Evolutionary conservation across 2,888 invertebrate genomes (phyloP).

Genomic region (Nemapogon koenigi): DNA sequence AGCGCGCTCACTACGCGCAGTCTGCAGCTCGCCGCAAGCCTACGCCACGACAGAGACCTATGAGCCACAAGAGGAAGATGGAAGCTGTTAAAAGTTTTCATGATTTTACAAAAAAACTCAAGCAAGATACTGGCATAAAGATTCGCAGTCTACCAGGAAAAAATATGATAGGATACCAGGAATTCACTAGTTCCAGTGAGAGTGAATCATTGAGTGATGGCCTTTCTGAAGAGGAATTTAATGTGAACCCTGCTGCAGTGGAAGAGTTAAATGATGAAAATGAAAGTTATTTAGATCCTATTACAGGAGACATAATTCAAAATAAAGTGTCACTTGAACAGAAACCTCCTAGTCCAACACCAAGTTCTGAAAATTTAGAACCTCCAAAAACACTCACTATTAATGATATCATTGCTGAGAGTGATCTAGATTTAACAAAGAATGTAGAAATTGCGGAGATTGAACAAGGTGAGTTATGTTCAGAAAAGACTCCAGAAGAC

Average conservation of each 20-base stretch:
- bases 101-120: conserved; percentile 58
- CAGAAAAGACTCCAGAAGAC: conserved; percentile 41
- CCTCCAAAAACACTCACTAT: conserved; percentile 52
- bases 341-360: conserved; percentile 18
- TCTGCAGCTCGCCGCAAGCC: conserved; percentile 42
- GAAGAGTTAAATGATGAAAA: conserved; percentile 51
- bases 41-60: conserved; percentile 38
- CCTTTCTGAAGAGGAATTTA: conserved; percentile 55
- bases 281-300: conserved; percentile 58
- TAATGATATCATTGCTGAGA: conserved; percentile 54
- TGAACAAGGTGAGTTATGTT: conserved; percentile 48
- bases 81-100: conserved; percentile 59
- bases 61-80: conserved; percentile 58
- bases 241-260: conserved; percentile 52
- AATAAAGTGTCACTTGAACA: conserved; percentile 16
- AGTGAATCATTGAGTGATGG: conserved; percentile 49
- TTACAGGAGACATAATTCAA: conserved; percentile 54
- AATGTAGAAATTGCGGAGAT: conserved; percentile 58
- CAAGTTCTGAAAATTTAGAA: not conserved
- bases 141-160: conserved; percentile 57
- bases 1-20: conserved; percentile 53
- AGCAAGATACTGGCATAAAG: conserved; percentile 57
- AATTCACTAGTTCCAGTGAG: conserved; percentile 46
- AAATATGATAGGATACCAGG: conserved; percentile 55
- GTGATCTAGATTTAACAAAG: conserved; percentile 50